Evolutionary conservation across 2,888 invertebrate species (phyloP), one percentile per base, ranked within the genome.

Genomic region (Portevinia maculata): DNA sequence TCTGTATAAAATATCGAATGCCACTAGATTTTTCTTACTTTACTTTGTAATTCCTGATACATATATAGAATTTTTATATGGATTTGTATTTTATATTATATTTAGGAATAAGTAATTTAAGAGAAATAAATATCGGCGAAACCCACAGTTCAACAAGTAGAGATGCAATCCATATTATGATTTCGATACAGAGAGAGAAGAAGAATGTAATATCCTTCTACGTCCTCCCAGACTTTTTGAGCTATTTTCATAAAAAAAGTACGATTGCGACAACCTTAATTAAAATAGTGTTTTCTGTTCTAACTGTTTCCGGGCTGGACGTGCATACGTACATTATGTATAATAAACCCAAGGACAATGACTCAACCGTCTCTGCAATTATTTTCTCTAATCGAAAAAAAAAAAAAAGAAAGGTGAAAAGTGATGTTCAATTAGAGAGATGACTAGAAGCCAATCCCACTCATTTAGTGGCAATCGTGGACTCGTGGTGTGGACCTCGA

Each of bases 381-480:
- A 65, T 76, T 81, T 81, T 59, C 50, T 75, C 69, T 81, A 76
- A 76, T 81, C 50, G 65, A 64, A 44, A 52, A 79, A 55, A 48
- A 34, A 53, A 57, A 15, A 52, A 28, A 30, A 78, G 65, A 75
- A 73, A 78, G 78, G 78, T 78, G 78, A 62, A 41, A 78, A 78
- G 46, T 52, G 71, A 71, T 78, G 76, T 65, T 64, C 76, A 83
- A 83, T 83, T 83, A 83, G 67, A 73, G 67, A 83, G 50, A 73
- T 73, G 78, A 48, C 78, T 34, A 67, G 57, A 11, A 65, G 50
- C 52, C 53, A 76, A 71, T 60, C 78, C 71, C 67, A 71, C 78
- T 62, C 71, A 67, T 55, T 78, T 67, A 65, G 48, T 67, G 46
- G 34, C 60, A 67, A 59, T 39, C 59, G 67, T 37, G 50, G 41